Base-by-base conservation (phyloP, 2,888 invertebrate species). In the Drosophila prostipennis region DNA sequence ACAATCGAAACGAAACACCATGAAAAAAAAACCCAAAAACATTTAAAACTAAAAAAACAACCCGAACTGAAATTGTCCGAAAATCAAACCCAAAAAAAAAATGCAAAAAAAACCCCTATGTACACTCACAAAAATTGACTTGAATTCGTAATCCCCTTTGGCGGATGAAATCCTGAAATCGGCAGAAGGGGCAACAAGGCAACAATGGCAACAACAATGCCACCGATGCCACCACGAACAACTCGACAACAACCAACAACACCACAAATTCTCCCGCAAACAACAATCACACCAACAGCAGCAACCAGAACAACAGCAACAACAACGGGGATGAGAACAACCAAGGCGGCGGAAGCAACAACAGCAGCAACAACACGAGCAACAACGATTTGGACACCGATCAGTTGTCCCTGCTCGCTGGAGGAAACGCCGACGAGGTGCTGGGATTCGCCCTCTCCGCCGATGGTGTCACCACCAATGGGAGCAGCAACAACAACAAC, bases 341-440 rank as follows among this genome's bases (percentile, higher is more conserved):
- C 40, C 39, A 56, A 14, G 57, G 14, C 51, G 68, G 61, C 63
- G 74, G 53, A 1, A 57, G 34, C 42, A 56, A 65, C 71, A 57
- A 29, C 42, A 56, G 63, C 71, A 58, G 55, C 75, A 49, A 67
- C 64, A 77, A 36, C 60, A 75, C 26, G 46, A 80, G 29, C 61
- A 65, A 51, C 73, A 79, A 56, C 51, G 76, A 79, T 32, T 11
- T 76, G 75, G 84, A 86, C 11, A 6, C 64, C 29, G 80, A 85
- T 52, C 79, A 78, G 19, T 43, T 85, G 39, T 72, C 74, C 67
- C 71, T 80, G 43, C 75, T 72, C 54, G 45, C 45, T 1, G 34
- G 34, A 11, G 14, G 29, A 16, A 48, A 76, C 45, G 61, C 71
- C 46, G 86, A 85, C 11, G 82, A 83, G 54, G 72, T 85, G 42